phyloP scores from a whole-genome alignment of 2,797 vertebrate genomes.

The Silurus lanzhouensis region DNA sequence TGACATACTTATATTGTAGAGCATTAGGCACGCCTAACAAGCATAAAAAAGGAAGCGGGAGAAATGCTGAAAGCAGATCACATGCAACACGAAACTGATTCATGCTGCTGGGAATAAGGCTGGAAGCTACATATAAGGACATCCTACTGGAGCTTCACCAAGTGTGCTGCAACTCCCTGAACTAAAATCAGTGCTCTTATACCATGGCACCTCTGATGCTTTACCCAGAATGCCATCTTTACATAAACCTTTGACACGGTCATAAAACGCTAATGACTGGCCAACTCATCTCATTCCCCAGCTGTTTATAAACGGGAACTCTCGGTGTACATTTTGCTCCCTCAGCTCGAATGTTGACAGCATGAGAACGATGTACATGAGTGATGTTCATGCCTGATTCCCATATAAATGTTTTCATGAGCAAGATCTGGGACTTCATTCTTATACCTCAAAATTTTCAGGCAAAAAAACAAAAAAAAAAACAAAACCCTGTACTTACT shows the following conservation, averaged over 20 bases:
- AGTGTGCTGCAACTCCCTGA: neutral
- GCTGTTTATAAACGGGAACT: conserved; percentile 30
- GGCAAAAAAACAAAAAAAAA: no score
- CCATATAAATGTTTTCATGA: neutral
- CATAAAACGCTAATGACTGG: conserved; percentile 4
- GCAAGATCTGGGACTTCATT: neutral
- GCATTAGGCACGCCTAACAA: neutral
- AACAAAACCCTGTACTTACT: no score
- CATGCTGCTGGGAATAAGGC: neutral
- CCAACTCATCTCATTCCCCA: neutral
- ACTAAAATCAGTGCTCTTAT: neutral
- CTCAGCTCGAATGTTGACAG: neutral
- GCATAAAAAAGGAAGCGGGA: conserved; percentile 8
- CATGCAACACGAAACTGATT: conserved; percentile 1
- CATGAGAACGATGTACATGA: neutral
- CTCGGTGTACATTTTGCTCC: neutral
- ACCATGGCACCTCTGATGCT: neutral
- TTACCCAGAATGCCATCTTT: neutral
- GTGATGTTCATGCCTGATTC: neutral
- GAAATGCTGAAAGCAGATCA: neutral
- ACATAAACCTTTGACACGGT: conserved; percentile 11
- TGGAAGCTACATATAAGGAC: neutral
- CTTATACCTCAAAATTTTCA: neutral
- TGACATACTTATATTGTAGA: neutral
- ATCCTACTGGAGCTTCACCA: neutral